These are phyloP conservation scores for Sparidentex hasta DNA, from an alignment of 2,797 vertebrate species.

Conservation along the genomic window DNA sequence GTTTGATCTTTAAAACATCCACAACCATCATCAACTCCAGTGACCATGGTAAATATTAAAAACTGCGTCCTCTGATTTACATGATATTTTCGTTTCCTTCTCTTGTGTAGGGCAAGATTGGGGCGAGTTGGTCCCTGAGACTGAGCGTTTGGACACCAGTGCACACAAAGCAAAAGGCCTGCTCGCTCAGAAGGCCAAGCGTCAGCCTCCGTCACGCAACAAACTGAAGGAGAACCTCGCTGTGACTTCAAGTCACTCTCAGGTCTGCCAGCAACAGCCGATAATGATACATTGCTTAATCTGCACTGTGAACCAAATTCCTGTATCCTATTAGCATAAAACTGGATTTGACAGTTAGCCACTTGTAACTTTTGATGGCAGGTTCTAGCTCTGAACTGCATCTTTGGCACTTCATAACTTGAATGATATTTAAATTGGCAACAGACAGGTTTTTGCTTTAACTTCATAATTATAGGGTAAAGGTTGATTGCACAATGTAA, in stretches of 20 bases:
- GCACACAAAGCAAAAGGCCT: slow-evolving; percentile 91
- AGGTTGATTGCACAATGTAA: no score
- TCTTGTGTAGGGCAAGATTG: slow-evolving; percentile 83
- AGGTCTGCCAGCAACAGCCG: slow-evolving; percentile 77
- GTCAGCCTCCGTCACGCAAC: slow-evolving; percentile 91
- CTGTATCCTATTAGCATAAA: background rate
- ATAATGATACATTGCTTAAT: background rate
- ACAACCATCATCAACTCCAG: slow-evolving; percentile 24
- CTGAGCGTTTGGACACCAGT: slow-evolving; percentile 92
- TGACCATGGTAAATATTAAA: slow-evolving; percentile 36
- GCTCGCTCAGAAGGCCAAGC: slow-evolving; percentile 91
- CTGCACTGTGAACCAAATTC: background rate
- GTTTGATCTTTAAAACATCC: slow-evolving; percentile 44
- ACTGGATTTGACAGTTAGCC: slow-evolving; percentile 1
- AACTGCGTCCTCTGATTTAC: background rate
- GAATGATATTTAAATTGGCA: background rate
- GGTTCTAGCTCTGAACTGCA: background rate
- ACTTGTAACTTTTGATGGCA: background rate
- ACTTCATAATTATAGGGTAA: no score
- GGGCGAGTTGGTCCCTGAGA: slow-evolving; percentile 89
- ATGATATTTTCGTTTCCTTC: slow-evolving; percentile 1
- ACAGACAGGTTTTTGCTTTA: no score
- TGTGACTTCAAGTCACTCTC: slow-evolving; percentile 59
- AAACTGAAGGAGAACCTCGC: slow-evolving; percentile 89
- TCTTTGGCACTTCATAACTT: background rate